Evolutionary conservation across 1,140 invertebrate species (phyloP).

Genomic region (Saccostrea glomerata): DNA sequence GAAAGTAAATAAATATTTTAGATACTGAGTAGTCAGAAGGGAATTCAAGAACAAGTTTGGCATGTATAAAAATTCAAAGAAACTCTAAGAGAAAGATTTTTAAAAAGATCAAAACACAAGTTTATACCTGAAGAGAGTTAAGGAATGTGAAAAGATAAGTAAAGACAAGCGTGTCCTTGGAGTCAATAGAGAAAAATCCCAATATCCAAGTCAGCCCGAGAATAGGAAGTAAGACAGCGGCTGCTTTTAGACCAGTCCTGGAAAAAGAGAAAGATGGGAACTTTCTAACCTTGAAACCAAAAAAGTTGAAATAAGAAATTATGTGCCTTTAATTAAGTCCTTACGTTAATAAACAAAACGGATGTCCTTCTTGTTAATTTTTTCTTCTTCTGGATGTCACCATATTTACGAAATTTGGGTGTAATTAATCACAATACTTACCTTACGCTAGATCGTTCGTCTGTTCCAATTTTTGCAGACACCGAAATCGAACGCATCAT

Average conservation of each 20-base stretch:
- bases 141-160: constrained; percentile 71
- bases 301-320: no score
- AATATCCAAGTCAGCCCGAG: constrained; percentile 73
- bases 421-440: constrained; percentile 46
- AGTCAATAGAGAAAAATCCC: constrained; percentile 67
- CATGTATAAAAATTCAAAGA: not conserved
- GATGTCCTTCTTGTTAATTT: no score
- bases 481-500: constrained; percentile 68
- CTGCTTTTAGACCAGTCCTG: constrained; percentile 72
- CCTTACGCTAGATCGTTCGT: constrained; percentile 66
- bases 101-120: not conserved
- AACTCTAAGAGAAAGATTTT: not conserved
- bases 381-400: no score
- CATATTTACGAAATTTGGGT: no score
- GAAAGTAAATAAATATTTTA: not conserved
- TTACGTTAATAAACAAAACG: no score
- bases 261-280: not conserved
- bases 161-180: constrained; percentile 65
- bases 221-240: constrained; percentile 69
- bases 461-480: constrained; percentile 59
- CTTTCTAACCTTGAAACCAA: no score
- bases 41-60: not conserved
- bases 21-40: not conserved
- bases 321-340: no score
- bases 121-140: constrained; percentile 71